A percentile compares a stretch with the other conserved stretches of the same genome.
Conservation (phyloP, 2,113 vertebrate genomes). For the Oryctolagus cuniculus region DNA sequence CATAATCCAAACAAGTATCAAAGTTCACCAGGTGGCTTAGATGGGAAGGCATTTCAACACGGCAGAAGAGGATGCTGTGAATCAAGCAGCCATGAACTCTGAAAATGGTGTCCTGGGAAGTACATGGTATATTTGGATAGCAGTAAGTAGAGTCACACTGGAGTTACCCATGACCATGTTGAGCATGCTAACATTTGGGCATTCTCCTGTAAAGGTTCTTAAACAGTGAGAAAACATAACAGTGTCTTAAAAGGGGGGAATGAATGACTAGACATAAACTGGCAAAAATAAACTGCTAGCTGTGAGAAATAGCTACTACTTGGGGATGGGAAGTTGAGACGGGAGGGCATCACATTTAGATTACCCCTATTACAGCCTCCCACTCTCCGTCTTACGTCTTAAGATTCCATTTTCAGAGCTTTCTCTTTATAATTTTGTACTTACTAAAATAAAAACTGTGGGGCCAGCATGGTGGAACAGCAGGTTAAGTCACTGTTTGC, state of each 20-base stretch:
- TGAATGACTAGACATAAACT: too few relatives aligned
- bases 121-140: background rate
- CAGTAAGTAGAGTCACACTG: background rate
- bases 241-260: background rate
- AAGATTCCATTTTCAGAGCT: slow-evolving; percentile 14
- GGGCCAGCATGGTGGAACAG: too few relatives aligned
- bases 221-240: background rate
- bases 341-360: background rate
- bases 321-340: background rate
- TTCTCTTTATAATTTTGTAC: slow-evolving; percentile 18
- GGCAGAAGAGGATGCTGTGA: background rate
- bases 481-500: too few relatives aligned
- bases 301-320: background rate
- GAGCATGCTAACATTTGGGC: background rate
- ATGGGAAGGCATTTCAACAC: background rate
- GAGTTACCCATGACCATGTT: background rate
- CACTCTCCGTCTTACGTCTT: background rate
- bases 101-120: background rate
- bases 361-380: background rate
- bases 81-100: background rate
- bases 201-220: background rate
- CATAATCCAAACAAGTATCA: background rate
- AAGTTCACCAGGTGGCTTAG: background rate
- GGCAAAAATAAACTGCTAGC: too few relatives aligned
- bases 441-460: slow-evolving; percentile 36